Evolutionary conservation across 2,888 invertebrate genomes (phyloP).

Genomic region (Cosmorhoe ocellata): DNA sequence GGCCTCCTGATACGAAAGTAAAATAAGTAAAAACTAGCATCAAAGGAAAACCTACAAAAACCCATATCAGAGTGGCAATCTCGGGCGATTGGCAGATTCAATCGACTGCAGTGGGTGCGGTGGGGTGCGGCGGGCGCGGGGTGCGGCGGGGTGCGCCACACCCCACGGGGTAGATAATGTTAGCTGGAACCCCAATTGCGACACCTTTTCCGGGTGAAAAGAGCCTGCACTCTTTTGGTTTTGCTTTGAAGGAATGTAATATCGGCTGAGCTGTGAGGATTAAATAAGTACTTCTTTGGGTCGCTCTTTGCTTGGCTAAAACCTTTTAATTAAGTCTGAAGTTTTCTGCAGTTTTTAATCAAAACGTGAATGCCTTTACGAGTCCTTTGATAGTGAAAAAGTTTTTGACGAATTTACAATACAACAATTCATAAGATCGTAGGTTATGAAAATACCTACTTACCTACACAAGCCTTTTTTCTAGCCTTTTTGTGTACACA

Average conservation of each 20-base stretch:
- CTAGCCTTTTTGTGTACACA: too few relatives aligned
- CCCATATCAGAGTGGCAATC: constrained; percentile 38
- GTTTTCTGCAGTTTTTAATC: too few relatives aligned
- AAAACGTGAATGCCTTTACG: too few relatives aligned
- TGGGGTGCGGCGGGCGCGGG: too few relatives aligned
- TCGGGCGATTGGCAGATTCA: constrained; percentile 40
- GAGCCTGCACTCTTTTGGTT: constrained; percentile 17
- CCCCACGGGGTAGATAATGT: constrained; percentile 25
- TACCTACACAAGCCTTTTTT: too few relatives aligned
- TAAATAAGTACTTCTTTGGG: neutral
- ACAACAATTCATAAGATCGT: too few relatives aligned
- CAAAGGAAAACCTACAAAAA: constrained; percentile 27
- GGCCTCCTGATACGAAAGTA: too few relatives aligned
- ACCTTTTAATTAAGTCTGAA: too few relatives aligned
- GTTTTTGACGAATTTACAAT: too few relatives aligned
- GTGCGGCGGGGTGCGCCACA: constrained; percentile 30
- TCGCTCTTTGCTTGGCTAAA: neutral
- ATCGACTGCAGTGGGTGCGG: constrained; percentile 30
- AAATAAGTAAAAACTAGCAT: constrained; percentile 21
- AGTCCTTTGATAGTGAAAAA: too few relatives aligned
- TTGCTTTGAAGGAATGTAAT: constrained; percentile 11
- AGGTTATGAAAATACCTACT: too few relatives aligned
- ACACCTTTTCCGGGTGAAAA: constrained; percentile 17
- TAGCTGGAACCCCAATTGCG: constrained; percentile 17
- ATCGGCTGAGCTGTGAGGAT: constrained; percentile 13